phyloP scores from a whole-genome alignment of 2,797 vertebrate genomes.

The Poeciliopsis presidionis region DNA sequence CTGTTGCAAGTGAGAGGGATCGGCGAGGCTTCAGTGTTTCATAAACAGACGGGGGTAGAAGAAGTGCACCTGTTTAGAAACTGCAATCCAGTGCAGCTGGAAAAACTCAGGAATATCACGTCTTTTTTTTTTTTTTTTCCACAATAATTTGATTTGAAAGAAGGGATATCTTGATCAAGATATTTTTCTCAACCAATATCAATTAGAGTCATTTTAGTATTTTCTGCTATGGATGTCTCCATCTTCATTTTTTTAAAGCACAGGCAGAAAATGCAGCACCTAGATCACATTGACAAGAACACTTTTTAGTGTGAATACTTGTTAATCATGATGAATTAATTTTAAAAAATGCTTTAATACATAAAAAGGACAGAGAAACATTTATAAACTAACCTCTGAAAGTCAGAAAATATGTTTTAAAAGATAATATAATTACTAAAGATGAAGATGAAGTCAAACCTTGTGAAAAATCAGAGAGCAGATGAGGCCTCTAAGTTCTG shows the following conservation, averaged over 20 bases:
- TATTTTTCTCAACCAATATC: not conserved
- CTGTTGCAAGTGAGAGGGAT: constrained; percentile 33
- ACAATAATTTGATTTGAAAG: not conserved
- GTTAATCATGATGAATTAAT: not conserved
- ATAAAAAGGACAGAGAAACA: not conserved
- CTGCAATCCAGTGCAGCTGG: constrained; percentile 43
- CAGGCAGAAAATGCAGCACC: not conserved
- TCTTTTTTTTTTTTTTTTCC: not conserved
- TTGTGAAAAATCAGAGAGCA: not conserved
- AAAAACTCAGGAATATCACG: constrained; percentile 6
- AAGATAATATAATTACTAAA: not conserved
- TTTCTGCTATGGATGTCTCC: not conserved
- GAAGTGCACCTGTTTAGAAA: constrained; percentile 49
- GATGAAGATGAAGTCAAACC: not conserved
- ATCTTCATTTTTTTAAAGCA: not conserved
- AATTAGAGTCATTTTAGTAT: not conserved
- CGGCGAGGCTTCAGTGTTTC: constrained; percentile 1
- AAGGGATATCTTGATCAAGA: not conserved
- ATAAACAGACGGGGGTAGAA: constrained; percentile 57
- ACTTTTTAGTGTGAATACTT: not conserved
- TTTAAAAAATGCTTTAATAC: not conserved
- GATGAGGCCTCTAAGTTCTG: not conserved
- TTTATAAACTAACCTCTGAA: not conserved
- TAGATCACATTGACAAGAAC: not conserved
- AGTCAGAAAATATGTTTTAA: not conserved